Evolutionary conservation across 1,140 invertebrate genomes (phyloP), one percentile per base, ranked within the genome.

Genomic region (Ectropis grisescens): DNA sequence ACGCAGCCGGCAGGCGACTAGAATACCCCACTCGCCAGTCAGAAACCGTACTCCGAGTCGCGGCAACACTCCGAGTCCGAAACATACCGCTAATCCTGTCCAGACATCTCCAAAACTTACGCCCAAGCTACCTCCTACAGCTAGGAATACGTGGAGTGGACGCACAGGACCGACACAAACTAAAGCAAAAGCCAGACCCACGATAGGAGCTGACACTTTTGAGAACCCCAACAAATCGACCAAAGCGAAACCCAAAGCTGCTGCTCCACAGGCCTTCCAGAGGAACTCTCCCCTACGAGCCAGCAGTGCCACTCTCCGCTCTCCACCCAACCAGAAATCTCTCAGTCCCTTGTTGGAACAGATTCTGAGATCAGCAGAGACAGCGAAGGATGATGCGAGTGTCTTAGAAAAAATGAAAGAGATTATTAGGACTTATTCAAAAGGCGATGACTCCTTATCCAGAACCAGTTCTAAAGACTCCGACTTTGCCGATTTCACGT

Each of bases 111-210:
- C 76, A 3, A 81, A 81, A 54, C 24, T 72, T 8, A 58, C 67
- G 0, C 76, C 72, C 0, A 81, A 76, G 29, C 25, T 81, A 2
- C 47, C 61, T 25, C 52, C 71, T 13, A 36, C 76, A 13, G 75
- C 82, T n/a, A 87, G 85, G 25, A 90, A 89, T 40, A 91, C 90
- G 0, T 91, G 90, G 90, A 89, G 87, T 44, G 89, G 89, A 1
- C 81, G 90, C 27, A 82, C 68, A 2, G 72, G 64, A 3, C 76
- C 76, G 0, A 69, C 54, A 7, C 72, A 76, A 41, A 37, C 52
- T 2, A 81, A 76, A 41, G 34, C 58, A 1, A 81, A 78, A 47
- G 44, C 87, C 9, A 82, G 90, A 16, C 85, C 89, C 0, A 82
- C 84, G 1, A 69, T 91, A n/a, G 85, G 82, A 22, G 64, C 84